phyloP scores from a whole-genome alignment of 2,797 vertebrate genomes.

The Cetoscarus ocellatus region DNA sequence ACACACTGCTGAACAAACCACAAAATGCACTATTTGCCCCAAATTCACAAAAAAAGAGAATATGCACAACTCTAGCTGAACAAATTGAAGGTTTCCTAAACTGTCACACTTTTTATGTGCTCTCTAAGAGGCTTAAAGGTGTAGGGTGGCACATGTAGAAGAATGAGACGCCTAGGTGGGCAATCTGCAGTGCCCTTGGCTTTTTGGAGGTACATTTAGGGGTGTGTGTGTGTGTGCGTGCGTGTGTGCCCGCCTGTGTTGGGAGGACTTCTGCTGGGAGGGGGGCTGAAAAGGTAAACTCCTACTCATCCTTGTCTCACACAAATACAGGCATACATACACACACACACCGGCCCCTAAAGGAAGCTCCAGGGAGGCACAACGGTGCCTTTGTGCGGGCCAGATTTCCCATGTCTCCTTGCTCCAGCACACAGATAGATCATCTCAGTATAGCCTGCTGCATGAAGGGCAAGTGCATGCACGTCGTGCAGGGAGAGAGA shows the following conservation, averaged over 20 bases:
- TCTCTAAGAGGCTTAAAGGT: conserved; percentile 40
- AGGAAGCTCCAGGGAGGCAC: conserved; percentile 79
- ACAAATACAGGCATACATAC: conserved; percentile 46
- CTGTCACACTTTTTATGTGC: conserved; percentile 16
- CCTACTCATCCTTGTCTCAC: conserved; percentile 68
- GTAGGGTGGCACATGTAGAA: conserved; percentile 31
- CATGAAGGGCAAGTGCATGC: conserved; percentile 85
- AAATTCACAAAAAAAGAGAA: conserved; percentile 45
- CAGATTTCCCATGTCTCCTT: conserved; percentile 80
- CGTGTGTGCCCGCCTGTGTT: conserved; percentile 13
- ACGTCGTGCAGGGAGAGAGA: conserved; percentile 57
- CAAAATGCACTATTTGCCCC: conserved; percentile 46
- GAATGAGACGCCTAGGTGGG: conserved; percentile 35
- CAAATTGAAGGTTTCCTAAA: conserved; percentile 38
- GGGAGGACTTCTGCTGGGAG: conserved; percentile 36
- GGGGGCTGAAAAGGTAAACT: conserved; percentile 66
- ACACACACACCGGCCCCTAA: conserved; percentile 59
- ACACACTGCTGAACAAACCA: conserved; percentile 61
- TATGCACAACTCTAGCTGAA: conserved; percentile 22
- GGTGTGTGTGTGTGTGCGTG: conserved; percentile 16
- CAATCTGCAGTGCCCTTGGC: conserved; percentile 63
- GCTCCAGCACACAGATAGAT: conserved; percentile 79
- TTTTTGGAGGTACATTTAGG: conserved; percentile 49
- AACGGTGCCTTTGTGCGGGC: conserved; percentile 77
- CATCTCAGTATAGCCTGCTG: conserved; percentile 73